Conservation (phyloP, 2,113 vertebrate genomes). For the Barbus barbus region DNA sequence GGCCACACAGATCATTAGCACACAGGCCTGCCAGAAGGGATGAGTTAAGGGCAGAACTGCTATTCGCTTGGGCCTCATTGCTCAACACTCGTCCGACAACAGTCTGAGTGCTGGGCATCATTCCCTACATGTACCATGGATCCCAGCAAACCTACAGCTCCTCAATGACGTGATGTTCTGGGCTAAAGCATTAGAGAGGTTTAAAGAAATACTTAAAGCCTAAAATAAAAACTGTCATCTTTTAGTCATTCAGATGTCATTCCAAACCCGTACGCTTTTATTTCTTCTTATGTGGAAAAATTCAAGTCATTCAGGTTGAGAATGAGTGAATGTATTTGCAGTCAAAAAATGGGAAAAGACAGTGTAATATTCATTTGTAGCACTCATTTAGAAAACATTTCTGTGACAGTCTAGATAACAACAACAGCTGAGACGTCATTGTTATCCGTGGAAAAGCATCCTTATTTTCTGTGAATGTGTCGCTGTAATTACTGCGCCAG, state of each 20-base stretch:
- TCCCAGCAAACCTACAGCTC: neutral
- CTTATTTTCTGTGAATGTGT: neutral
- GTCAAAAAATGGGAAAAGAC: neutral
- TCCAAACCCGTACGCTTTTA: neutral
- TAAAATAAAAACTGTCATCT: neutral
- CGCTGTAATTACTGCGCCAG: neutral
- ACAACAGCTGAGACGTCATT: conserved; percentile 1
- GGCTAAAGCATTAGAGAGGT: neutral
- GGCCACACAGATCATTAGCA: conserved; percentile 36
- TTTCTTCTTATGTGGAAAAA: neutral
- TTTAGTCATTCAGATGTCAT: neutral
- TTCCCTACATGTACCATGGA: neutral
- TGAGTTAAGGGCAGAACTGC: conserved; percentile 1
- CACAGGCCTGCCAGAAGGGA: conserved; percentile 2
- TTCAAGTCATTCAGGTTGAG: neutral
- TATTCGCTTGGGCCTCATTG: conserved; percentile 11
- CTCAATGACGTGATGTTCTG: neutral
- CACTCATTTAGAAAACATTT: neutral
- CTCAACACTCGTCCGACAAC: conserved; percentile 9
- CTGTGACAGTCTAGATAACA: conserved; percentile 15
- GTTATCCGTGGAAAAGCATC: neutral
- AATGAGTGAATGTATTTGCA: neutral
- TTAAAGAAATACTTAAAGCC: neutral
- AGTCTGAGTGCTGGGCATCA: neutral
- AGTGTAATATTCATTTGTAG: conserved; percentile 12